These are phyloP conservation scores for Dipodomys spectabilis DNA, from an alignment of 2,113 vertebrate genomes.

Conservation along the genomic window DNA sequence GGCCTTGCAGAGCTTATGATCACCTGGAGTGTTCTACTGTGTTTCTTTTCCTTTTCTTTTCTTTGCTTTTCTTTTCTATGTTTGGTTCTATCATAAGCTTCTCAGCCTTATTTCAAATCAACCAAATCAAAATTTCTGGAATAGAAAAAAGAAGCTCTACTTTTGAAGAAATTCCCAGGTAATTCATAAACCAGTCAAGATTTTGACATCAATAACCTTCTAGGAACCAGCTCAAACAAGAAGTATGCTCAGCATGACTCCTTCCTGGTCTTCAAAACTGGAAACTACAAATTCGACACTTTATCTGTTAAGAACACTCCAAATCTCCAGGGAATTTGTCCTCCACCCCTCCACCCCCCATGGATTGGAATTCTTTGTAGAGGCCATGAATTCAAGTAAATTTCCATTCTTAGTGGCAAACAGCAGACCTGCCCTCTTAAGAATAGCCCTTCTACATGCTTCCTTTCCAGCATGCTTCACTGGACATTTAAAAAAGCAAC, in stretches of 20 bases:
- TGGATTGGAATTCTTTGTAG: not conserved
- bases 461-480: too few relatives aligned
- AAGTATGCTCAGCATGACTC: not conserved
- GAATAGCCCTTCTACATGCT: too few relatives aligned
- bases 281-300: not conserved
- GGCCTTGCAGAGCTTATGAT: constrained; percentile 17
- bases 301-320: not conserved
- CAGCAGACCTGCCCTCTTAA: too few relatives aligned
- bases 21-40: not conserved
- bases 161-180: constrained; percentile 19
- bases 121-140: constrained; percentile 31
- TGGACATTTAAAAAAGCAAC: too few relatives aligned
- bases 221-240: not conserved
- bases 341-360: not conserved
- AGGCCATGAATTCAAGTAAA: not conserved
- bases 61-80: not conserved
- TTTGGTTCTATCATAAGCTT: constrained; percentile 38
- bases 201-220: not conserved
- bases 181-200: not conserved
- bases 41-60: not conserved
- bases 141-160: not conserved
- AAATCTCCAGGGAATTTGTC: not conserved
- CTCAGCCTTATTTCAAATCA: constrained; percentile 19
- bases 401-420: not conserved
- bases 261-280: not conserved